Percentiles rank a stretch among this genome's conserved stretches.
phyloP scores from a whole-genome alignment of 2,888 invertebrate genomes.

The Brachylomia viminalis region DNA sequence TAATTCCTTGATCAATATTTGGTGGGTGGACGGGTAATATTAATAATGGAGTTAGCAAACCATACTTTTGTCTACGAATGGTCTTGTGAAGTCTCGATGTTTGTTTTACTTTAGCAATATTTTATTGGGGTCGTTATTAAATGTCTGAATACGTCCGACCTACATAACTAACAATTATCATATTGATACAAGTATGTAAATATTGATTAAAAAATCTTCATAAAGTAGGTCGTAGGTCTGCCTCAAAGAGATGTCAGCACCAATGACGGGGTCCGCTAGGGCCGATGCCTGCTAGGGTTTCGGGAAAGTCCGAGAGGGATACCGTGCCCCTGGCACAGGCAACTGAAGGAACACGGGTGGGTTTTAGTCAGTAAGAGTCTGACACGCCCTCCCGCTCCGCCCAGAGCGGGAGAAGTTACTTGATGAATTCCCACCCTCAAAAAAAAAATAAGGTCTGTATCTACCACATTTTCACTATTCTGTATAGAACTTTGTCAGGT shows the following conservation, averaged over 20 bases:
- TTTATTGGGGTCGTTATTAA: not conserved
- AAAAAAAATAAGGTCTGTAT: too few species aligned
- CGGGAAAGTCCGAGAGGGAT: too few species aligned
- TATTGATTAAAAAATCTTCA: not conserved
- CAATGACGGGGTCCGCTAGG: too few species aligned
- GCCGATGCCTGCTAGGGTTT: too few species aligned
- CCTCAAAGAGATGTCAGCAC: too few species aligned
- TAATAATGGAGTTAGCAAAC: conserved; percentile 10
- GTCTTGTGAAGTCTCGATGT: not conserved
- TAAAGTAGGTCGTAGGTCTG: not conserved
- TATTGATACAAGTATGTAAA: not conserved
- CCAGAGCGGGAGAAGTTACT: too few species aligned
- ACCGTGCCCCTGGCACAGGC: too few species aligned
- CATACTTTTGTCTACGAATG: not conserved
- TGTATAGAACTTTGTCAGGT: too few species aligned
- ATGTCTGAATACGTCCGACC: not conserved
- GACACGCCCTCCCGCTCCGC: too few species aligned
- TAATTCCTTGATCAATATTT: not conserved
- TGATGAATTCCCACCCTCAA: too few species aligned
- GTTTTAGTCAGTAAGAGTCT: too few species aligned
- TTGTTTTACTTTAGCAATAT: conserved; percentile 47
- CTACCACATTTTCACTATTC: not conserved
- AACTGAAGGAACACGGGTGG: too few species aligned
- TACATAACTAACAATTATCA: not conserved
- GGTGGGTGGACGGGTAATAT: not conserved